Conservation (phyloP, 2,113 vertebrate genomes). For the Mellivora capensis region DNA sequence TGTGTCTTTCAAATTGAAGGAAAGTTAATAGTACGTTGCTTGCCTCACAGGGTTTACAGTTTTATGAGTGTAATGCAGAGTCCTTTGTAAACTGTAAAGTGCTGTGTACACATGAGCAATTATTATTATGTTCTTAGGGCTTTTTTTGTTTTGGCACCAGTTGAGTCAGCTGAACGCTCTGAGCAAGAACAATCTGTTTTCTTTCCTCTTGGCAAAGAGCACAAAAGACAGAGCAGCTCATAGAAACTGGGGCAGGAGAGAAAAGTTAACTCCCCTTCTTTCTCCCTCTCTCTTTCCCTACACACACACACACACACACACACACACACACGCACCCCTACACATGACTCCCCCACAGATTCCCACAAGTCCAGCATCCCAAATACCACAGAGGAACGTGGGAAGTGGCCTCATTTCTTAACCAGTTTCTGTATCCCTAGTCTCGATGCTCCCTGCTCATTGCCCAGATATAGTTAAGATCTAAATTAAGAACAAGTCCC, state of each 20-base stretch:
- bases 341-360: background rate
- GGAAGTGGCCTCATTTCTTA: slow-evolving; percentile 51
- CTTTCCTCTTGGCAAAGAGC: slow-evolving; percentile 76
- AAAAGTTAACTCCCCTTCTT: slow-evolving; percentile 24
- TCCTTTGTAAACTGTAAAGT: slow-evolving; percentile 67
- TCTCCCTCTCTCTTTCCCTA: background rate
- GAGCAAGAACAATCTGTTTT: slow-evolving; percentile 79
- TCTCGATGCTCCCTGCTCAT: background rate
- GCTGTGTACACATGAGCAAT: slow-evolving; percentile 63
- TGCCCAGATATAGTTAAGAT: slow-evolving; percentile 41
- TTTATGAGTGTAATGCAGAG: slow-evolving; percentile 16
- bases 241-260: slow-evolving; percentile 76
- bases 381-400: slow-evolving; percentile 5
- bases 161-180: slow-evolving; percentile 73
- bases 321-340: background rate
- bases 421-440: background rate
- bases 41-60: slow-evolving; percentile 16
- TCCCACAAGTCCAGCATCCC: slow-evolving; percentile 46
- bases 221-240: slow-evolving; percentile 75
- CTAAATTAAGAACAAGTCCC: slow-evolving; percentile 56
- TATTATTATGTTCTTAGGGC: slow-evolving; percentile 61
- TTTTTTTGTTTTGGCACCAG: slow-evolving; percentile 69
- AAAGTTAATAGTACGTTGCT: slow-evolving; percentile 20
- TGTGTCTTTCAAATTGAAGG: slow-evolving; percentile 5
- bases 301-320: background rate